phyloP scores from a whole-genome alignment of 2,113 vertebrate genomes.

The Anseranas semipalmata region DNA sequence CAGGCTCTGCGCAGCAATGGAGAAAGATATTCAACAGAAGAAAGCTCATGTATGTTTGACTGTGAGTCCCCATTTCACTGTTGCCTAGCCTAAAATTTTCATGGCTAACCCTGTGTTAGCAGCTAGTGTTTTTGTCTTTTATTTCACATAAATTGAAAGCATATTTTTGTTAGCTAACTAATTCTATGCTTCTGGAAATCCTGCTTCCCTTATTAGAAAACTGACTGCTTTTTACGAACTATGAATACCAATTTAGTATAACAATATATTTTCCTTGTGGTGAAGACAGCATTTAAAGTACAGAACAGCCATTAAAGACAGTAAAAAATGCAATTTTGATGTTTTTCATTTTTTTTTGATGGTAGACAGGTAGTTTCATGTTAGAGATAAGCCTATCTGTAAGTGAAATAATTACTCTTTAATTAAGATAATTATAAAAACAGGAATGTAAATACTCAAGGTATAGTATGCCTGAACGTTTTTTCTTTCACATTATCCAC shows the following conservation, averaged over 20 bases:
- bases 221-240: background rate
- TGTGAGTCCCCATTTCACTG: background rate
- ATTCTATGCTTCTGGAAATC: background rate
- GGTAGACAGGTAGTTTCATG: slow-evolving; percentile 81
- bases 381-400: slow-evolving; percentile 76
- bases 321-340: slow-evolving; percentile 67
- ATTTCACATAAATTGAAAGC: background rate
- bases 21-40: background rate
- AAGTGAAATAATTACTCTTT: slow-evolving; percentile 79
- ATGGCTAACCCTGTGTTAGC: too few relatives aligned
- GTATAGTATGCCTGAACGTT: slow-evolving; percentile 69
- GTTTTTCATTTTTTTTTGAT: slow-evolving; percentile 69
- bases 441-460: slow-evolving; percentile 80
- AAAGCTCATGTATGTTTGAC: background rate
- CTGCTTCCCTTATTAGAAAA: slow-evolving; percentile 9
- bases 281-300: slow-evolving; percentile 63
- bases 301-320: slow-evolving; percentile 64
- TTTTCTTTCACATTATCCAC: slow-evolving; percentile 64
- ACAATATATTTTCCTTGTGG: slow-evolving; percentile 61
- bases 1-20: background rate
- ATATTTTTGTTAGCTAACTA: background rate
- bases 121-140: background rate
- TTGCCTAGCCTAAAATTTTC: background rate
- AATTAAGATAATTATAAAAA: slow-evolving; percentile 83
- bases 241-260: slow-evolving; percentile 20